A percentile compares a stretch with the other conserved stretches of the same genome.
Evolutionary conservation across 2,797 vertebrate species (phyloP).

Genomic region (Semotilus atromaculatus): DNA sequence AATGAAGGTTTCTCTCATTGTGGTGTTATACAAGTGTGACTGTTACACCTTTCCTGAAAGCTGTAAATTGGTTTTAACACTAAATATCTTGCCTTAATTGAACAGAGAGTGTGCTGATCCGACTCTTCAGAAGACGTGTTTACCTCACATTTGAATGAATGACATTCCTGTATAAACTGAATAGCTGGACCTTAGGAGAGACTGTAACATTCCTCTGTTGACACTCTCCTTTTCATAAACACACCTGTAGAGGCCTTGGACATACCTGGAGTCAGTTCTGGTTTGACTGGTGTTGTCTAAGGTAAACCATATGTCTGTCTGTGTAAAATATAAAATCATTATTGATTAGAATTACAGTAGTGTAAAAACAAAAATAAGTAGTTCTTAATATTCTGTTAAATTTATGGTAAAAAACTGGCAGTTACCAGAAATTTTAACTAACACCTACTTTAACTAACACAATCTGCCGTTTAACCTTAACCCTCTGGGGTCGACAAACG

Average conservation of each 20-base stretch:
- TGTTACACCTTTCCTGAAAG: constrained; percentile 65
- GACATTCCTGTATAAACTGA: neutral
- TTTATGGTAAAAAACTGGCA: neutral
- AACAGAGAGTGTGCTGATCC: constrained; percentile 59
- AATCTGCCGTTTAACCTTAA: too few relatives aligned
- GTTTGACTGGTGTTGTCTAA: neutral
- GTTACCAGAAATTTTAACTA: neutral
- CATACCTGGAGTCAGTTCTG: neutral
- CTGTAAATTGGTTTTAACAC: constrained; percentile 82
- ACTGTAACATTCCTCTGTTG: neutral
- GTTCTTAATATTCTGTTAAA: neutral
- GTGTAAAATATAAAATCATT: neutral
- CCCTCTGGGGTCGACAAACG: too few relatives aligned
- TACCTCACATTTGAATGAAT: neutral
- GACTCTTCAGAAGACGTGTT: constrained; percentile 62
- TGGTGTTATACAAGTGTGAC: constrained; percentile 62
- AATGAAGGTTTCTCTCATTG: constrained; percentile 29
- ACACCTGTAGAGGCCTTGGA: neutral
- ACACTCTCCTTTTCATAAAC: neutral
- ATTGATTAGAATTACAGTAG: neutral
- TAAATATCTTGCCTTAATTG: constrained; percentile 79
- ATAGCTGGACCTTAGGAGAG: neutral
- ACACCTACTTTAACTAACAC: too few relatives aligned
- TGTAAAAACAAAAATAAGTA: too few relatives aligned
- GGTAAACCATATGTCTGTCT: neutral